Base-by-base conservation (phyloP, 2,888 invertebrate genomes). In the Xanthia icteritia region DNA sequence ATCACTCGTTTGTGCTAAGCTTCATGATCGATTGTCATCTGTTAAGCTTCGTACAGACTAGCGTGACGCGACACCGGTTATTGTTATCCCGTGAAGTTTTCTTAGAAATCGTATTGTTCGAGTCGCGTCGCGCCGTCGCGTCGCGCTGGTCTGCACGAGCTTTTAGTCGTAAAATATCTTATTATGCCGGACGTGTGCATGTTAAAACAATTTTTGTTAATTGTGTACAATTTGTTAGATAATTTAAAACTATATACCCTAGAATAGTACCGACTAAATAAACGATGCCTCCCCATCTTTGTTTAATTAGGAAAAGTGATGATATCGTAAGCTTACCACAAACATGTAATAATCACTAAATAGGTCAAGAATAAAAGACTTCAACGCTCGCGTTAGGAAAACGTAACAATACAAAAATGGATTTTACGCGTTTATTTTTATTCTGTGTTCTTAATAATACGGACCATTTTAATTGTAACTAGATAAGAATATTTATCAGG, bases 351-450 rank as follows among this genome's bases (percentile, higher is more conserved):
- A 60, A 17, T 72, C 31, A 61, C 51, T 45, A 65, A 74, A 74
- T 75, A 73, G 39, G 65, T 83, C 73, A 73, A 78, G 83, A 83
- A 72, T 85, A 87, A 86, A 87, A 86, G 86, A 86, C 83, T 83
- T 86, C 88, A 86, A 86, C 83, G 86, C 77, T 85, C 71, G 51
- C 64, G 56, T 58, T 65, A 27, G 15, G n/a, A 69, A 68, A 67
- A 54, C 45, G 1, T 69, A 39, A 56, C 4, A 68, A 51, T 31
- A n/a, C 11, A 39, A 42, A 66, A 27, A 42, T 11, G 20, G 0
- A 9, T 31, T 27, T 51, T 17, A 60, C 5, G 8, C 1, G 4
- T 6, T 73, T 72, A 56, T 31, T 56, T 48, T 65, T 27, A 31
- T 36, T 45, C 13, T 17, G n/a, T 42, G 1, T 23, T 20, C 6